Conservation (phyloP, 2,888 invertebrate genomes). For the Oasisia sp. region DNA sequence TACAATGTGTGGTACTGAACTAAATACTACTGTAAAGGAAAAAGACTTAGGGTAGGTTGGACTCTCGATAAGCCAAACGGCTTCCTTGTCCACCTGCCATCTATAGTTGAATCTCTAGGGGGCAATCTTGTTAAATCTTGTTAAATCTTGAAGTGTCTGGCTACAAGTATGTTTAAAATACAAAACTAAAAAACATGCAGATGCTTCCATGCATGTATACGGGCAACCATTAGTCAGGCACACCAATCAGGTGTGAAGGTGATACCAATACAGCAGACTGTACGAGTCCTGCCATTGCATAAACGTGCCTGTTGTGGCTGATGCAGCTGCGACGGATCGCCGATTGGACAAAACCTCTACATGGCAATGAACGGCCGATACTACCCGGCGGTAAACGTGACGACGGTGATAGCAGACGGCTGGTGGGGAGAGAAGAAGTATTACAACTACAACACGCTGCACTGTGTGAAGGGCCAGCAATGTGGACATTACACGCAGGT, state of each 20-base stretch:
- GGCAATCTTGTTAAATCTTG: no score
- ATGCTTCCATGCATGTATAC: background rate
- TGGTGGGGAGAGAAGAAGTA: constrained; percentile 21
- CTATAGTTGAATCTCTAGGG: no score
- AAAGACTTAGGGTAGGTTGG: no score
- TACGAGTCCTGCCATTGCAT: background rate
- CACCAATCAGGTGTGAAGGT: background rate
- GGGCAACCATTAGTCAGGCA: no score
- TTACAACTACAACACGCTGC: background rate
- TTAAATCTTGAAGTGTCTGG: no score
- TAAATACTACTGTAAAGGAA: no score
- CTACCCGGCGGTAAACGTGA: constrained; percentile 14
- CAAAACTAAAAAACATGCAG: no score
- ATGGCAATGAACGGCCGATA: background rate
- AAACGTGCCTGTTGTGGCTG: background rate
- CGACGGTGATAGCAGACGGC: background rate
- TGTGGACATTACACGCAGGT: constrained; percentile 24
- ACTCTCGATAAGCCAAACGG: no score
- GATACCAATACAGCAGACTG: background rate
- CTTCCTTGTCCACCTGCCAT: no score
- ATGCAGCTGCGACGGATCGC: constrained; percentile 1
- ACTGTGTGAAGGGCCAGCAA: background rate
- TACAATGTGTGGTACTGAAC: background rate
- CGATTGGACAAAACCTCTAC: constrained; percentile 19
- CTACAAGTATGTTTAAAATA: no score